Evolutionary conservation across 2,888 invertebrate species (phyloP).

Genomic region (Athripsodes cinereus): DNA sequence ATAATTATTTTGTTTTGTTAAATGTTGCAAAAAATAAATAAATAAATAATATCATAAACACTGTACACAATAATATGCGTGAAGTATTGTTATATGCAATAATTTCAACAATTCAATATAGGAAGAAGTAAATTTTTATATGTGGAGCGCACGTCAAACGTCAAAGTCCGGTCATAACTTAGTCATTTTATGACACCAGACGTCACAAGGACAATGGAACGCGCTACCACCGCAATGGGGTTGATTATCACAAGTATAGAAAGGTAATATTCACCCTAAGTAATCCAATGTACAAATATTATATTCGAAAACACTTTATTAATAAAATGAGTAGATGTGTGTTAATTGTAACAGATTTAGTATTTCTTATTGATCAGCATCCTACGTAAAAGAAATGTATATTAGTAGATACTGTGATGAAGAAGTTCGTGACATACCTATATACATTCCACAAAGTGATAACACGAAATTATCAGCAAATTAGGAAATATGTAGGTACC

Average conservation of each 20-base stretch:
- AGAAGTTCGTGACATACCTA: too few species aligned
- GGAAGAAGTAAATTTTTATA: not conserved
- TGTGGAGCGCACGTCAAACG: slow-evolving; percentile 14
- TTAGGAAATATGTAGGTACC: too few species aligned
- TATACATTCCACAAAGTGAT: too few species aligned
- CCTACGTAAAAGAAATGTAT: too few species aligned
- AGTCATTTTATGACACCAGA: slow-evolving; percentile 23
- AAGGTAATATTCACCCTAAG: not conserved
- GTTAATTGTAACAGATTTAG: not conserved
- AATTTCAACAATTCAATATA: too few species aligned
- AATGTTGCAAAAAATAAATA: slow-evolving; percentile 9
- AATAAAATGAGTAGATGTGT: not conserved
- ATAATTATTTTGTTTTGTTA: too few species aligned
- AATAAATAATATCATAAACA: not conserved
- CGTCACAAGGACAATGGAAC: slow-evolving; percentile 20
- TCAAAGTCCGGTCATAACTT: slow-evolving; percentile 24
- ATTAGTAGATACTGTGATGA: too few species aligned
- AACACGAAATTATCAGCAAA: too few species aligned
- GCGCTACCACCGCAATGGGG: not conserved
- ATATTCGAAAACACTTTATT: not conserved
- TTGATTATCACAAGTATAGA: not conserved
- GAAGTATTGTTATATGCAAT: too few species aligned
- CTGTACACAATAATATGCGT: slow-evolving; percentile 10
- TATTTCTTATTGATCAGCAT: too few species aligned
- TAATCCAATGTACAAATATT: not conserved